Base-by-base conservation (phyloP, 2,888 invertebrate species). In the Antitype chi region DNA sequence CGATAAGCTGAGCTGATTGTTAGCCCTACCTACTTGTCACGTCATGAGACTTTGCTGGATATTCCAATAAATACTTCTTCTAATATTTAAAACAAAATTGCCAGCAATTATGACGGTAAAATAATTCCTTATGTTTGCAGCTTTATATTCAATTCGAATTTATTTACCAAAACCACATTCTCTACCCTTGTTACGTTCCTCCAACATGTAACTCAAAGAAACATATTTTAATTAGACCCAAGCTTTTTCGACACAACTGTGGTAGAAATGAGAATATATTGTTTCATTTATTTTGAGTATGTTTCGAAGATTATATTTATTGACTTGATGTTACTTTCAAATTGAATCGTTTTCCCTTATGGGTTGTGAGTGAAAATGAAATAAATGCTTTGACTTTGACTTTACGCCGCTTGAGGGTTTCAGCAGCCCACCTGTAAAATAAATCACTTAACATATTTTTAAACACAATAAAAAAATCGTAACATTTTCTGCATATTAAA, bases 181-280 rank as follows among this genome's bases (percentile, higher is more conserved):
- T 32, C n/a, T 32, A 62, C 52, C 47, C 53, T 63, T 67, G 69
- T 82, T 73, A 57, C 53, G 9, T 32, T 63, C 23, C 43, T 32
- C 20, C 38, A 49, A 59, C 57, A 49, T 63, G 57, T 67, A 20
- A 55, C 25, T 68, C 69, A 73, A 76, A 81, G 74, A 74, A 84
- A 86, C 75, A 84, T 63, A 74, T 78, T 86, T 80, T 84, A 86
- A 86, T 86, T 81, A 84, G 74, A 53, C 55, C 53, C 53, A 1
- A 68, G 55, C 25, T 76, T 78, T 74, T 78, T 57, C 28, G 15
- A 23, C 47, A 63, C 47, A 59, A 72, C 28, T 52, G 38, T 43
- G 2, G 49, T n/a, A 7, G 52, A 28, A 67, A 60, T 6, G 15
- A 32, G 49, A 73, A 78, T 78, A 74, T 74, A 66, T 80, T 74